phyloP scores from a whole-genome alignment of 2,888 invertebrate species.

The Autographa gamma region DNA sequence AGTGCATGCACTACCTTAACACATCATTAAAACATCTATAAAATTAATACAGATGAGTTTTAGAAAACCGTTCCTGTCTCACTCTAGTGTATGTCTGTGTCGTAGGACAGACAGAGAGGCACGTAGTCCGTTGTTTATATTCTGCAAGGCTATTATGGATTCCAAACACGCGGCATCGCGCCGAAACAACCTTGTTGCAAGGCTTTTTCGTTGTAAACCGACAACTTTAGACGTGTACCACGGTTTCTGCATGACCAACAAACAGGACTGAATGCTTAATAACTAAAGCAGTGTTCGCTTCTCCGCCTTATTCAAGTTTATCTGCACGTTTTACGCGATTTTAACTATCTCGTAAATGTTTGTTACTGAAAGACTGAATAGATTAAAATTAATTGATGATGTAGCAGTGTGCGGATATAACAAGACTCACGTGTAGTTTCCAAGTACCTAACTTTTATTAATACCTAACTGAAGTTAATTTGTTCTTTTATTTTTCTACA shows the following conservation, averaged over 20 bases:
- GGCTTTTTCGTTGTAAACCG: constrained; percentile 75
- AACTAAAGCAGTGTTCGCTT: constrained; percentile 34
- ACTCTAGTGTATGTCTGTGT: neutral
- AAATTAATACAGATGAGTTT: constrained; percentile 47
- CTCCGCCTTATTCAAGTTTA: constrained; percentile 39
- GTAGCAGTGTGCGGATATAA: neutral
- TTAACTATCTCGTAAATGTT: neutral
- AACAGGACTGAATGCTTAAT: constrained; percentile 54
- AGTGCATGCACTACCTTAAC: neutral
- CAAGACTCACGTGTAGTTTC: neutral
- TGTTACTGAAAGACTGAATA: neutral
- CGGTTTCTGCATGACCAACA: constrained; percentile 41
- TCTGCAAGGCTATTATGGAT: constrained; percentile 80
- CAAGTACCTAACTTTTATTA: too few species aligned
- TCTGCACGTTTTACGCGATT: neutral
- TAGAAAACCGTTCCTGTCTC: constrained; percentile 48
- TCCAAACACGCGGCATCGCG: constrained; percentile 75
- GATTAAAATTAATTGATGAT: neutral
- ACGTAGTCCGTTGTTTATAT: constrained; percentile 59
- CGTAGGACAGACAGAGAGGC: constrained; percentile 50
- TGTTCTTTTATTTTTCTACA: too few species aligned
- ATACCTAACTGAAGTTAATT: too few species aligned
- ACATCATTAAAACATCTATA: constrained; percentile 13
- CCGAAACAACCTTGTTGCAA: constrained; percentile 83
- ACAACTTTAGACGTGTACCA: constrained; percentile 64